These are phyloP conservation scores for Porites rus DNA, from an alignment of 92 coral and sea anemone genomes.

Conservation along the genomic window DNA sequence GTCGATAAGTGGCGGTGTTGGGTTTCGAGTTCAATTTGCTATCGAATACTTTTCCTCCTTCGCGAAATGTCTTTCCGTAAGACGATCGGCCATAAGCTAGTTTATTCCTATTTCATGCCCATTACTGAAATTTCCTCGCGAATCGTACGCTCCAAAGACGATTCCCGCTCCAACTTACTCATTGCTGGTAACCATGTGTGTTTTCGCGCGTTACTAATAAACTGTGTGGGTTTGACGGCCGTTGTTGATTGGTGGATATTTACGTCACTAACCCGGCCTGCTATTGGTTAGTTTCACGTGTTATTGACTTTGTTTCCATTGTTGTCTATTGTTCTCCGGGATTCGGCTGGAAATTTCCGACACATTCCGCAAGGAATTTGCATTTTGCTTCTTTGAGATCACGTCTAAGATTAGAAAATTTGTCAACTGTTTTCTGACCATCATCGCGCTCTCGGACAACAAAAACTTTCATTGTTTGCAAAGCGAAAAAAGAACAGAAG, in stretches of 20 bases:
- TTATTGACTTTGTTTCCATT: constrained; percentile 57
- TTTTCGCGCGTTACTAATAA: constrained; percentile 95
- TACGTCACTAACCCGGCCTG: constrained; percentile 69
- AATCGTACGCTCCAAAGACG: constrained; percentile 3
- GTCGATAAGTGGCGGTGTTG: constrained; percentile 60
- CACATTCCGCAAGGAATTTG: constrained; percentile 52
- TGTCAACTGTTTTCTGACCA: constrained; percentile 5
- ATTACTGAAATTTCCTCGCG: not conserved
- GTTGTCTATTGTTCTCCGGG: constrained; percentile 68
- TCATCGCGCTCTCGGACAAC: constrained; percentile 20
- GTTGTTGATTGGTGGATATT: constrained; percentile 62
- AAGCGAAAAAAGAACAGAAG: not conserved
- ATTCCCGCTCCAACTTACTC: constrained; percentile 43
- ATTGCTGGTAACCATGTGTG: constrained; percentile 79
- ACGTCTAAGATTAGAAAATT: constrained; percentile 46
- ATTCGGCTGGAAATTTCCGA: constrained; percentile 67
- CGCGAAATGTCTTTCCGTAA: constrained; percentile 9
- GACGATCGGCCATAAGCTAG: not conserved
- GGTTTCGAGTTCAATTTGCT: constrained; percentile 51
- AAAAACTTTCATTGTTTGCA: not conserved
- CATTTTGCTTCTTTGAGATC: constrained; percentile 54
- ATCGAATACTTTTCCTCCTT: constrained; percentile 25
- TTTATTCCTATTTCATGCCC: constrained; percentile 44
- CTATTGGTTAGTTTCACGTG: constrained; percentile 65
- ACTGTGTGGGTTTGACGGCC: constrained; percentile 64